Evolutionary conservation across 2,113 vertebrate genomes (phyloP).

Genomic region (Rhinogobius similis): DNA sequence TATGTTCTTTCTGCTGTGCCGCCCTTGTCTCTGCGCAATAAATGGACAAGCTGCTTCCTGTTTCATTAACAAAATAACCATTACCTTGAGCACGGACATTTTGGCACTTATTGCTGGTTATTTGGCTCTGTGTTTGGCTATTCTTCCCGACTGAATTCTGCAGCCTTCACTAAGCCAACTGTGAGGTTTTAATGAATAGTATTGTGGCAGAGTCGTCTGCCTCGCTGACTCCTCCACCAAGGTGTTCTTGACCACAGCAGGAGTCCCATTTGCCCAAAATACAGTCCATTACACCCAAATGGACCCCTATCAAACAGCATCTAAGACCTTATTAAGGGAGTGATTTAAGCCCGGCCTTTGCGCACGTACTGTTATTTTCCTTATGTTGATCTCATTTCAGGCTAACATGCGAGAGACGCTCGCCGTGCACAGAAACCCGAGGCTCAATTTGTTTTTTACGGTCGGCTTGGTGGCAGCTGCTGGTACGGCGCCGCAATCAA

Average conservation of each 20-base stretch:
- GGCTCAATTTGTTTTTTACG: constrained; percentile 35
- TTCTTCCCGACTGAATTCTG: constrained; percentile 6
- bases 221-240: not conserved
- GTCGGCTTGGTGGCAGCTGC: constrained; percentile 47
- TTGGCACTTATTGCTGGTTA: constrained; percentile 13
- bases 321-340: constrained; percentile 12
- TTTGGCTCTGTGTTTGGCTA: not conserved
- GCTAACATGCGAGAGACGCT: constrained; percentile 16
- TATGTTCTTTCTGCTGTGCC: not conserved
- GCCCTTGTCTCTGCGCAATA: too few species aligned
- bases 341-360: constrained; percentile 22
- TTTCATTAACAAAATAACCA: constrained; percentile 29
- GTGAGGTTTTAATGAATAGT: not conserved
- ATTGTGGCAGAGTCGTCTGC: not conserved
- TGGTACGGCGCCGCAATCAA: constrained; percentile 30
- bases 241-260: constrained; percentile 19
- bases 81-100: constrained; percentile 33
- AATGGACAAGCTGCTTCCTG: not conserved
- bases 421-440: constrained; percentile 17
- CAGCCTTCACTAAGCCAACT: constrained; percentile 5
- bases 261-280: constrained; percentile 6
- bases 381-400: constrained; percentile 24
- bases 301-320: constrained; percentile 15
- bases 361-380: constrained; percentile 20
- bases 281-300: constrained; percentile 32